Evolutionary conservation across 1,140 invertebrate genomes (phyloP), one percentile per base, ranked within the genome.

Genomic region (Achroia grisella): DNA sequence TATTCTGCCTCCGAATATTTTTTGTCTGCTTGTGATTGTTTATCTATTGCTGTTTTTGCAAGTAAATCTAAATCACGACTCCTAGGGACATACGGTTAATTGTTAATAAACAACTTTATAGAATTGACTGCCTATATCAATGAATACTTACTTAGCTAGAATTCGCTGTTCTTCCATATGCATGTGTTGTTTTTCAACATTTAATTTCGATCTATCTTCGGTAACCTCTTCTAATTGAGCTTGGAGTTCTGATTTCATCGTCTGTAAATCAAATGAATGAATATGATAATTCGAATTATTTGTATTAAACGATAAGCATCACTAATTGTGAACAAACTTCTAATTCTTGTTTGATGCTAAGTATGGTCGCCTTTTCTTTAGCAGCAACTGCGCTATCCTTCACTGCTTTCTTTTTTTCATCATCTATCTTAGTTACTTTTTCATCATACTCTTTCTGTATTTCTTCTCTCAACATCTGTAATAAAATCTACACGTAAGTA

Each of bases 61-160:
- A 86, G 52, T 1, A 83, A 32, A 37, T 87, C 86, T 43, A 86
- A 58, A 53, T 87, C 83, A 34, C 79, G 74, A 50, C 72, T 76
- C 48, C 84, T 86, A 37, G 9, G 37, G 15, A 68, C 59, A 14
- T 1, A 11, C 27, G 9, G 28, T 39, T 27, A 10, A 39, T 2
- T 2, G 10, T 2, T 27, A 39, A 39, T 10, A 39, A 39, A 32
- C 2, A 23, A 23, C 17, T 3, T 23, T 23, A 23, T 6, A 23
- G 2, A 6, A 23, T 10, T 29, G 6, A 23, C 17, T 23, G 2
- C 2, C 2, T 6, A 23, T 23, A 6, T 23, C 6, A 23, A 23
- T 4, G 33, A 40, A 27, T 28, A 58, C 61, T 48, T 64, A 87
- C 84, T 84, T 87, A 5, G 76, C 68, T 27, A 74, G 37, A 42